Evolutionary conservation across 2,797 vertebrate species (phyloP).

Genomic region (Rhincodon typus): DNA sequence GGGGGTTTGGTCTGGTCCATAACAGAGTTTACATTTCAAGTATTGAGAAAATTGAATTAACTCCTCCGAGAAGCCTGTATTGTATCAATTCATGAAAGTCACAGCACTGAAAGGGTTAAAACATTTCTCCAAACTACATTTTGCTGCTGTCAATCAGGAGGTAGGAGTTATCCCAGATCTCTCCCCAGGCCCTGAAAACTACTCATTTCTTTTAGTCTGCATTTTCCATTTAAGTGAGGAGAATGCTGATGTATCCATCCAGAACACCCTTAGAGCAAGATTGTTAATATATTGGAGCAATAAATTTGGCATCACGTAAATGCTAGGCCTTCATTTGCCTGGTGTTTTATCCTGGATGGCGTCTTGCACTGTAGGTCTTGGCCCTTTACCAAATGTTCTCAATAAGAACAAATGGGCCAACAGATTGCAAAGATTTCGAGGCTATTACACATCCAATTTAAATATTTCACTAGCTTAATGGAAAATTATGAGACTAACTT

Average conservation of each 20-base stretch:
- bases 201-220: background rate
- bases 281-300: background rate
- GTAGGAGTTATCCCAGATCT: no score
- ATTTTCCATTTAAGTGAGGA: background rate
- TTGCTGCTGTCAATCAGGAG: no score
- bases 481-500: background rate
- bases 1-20: no score
- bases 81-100: no score
- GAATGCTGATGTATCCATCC: background rate
- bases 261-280: background rate
- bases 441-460: constrained; percentile 6
- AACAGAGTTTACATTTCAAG: no score
- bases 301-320: background rate
- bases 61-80: no score
- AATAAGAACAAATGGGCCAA: constrained; percentile 16
- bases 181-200: no score
- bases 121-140: no score
- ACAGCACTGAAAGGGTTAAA: no score
- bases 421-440: background rate
- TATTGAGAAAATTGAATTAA: no score
- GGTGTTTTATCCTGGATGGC: background rate
- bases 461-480: constrained; percentile 18
- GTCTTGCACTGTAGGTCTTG: background rate
- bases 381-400: background rate
- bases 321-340: background rate